These are phyloP conservation scores for Hippocampus guttulatus DNA, from an alignment of 2,113 vertebrate species.

Conservation along the genomic window DNA sequence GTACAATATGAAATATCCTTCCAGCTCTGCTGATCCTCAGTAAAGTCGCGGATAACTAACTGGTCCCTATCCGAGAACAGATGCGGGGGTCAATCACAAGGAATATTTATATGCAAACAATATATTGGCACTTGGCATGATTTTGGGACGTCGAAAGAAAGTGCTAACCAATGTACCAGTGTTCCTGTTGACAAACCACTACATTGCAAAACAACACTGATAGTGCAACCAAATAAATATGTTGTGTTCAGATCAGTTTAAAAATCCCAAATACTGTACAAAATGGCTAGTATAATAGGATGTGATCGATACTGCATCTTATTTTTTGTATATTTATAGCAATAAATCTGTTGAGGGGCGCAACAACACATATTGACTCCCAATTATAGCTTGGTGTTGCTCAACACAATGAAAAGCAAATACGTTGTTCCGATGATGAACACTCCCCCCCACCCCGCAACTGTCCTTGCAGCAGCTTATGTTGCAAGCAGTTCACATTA, in stretches of 20 bases:
- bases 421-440: slow-evolving; percentile 9
- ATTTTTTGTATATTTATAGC: not conserved
- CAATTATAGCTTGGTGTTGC: not conserved
- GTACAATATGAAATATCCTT: too few relatives aligned
- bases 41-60: too few relatives aligned
- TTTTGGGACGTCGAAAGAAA: too few relatives aligned
- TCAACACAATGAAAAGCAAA: slow-evolving; percentile 6
- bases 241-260: not conserved
- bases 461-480: slow-evolving; percentile 30
- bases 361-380: not conserved
- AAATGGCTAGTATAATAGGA: not conserved
- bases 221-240: not conserved
- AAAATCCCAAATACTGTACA: not conserved
- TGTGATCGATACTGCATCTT: not conserved
- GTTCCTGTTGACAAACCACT: not conserved
- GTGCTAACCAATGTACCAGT: not conserved
- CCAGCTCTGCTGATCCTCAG: too few relatives aligned
- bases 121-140: too few relatives aligned
- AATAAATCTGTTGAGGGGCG: not conserved
- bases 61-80: too few relatives aligned
- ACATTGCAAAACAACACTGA: not conserved
- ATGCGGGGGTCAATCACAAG: too few relatives aligned
- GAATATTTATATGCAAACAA: too few relatives aligned
- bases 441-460: not conserved
- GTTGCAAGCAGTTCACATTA: slow-evolving; percentile 30